Evolutionary conservation across 1,140 invertebrate species (phyloP).

Genomic region (Leptinotarsa defecta): DNA sequence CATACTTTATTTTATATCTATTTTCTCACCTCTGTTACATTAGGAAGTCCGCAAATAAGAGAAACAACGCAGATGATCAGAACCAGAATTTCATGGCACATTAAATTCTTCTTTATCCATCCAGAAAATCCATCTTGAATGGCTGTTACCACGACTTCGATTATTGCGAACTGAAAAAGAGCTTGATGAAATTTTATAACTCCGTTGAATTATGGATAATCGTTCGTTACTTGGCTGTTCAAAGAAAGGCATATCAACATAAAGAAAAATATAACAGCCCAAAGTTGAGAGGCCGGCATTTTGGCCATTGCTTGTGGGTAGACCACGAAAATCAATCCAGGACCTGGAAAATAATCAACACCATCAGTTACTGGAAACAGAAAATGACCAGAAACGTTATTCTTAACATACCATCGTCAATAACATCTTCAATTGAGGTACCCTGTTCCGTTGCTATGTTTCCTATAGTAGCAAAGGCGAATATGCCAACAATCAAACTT

Average conservation of each 20-base stretch:
- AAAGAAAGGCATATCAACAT: slow-evolving; percentile 88
- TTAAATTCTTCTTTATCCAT: slow-evolving; percentile 78
- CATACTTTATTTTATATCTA: neutral
- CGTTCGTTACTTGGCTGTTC: slow-evolving; percentile 79
- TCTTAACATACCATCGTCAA: slow-evolving; percentile 72
- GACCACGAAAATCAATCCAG: slow-evolving; percentile 85
- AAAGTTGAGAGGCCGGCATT: slow-evolving; percentile 84
- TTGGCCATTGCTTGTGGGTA: slow-evolving; percentile 89
- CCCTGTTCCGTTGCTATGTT: slow-evolving; percentile 83
- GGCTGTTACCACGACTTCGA: slow-evolving; percentile 90
- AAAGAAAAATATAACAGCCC: slow-evolving; percentile 88
- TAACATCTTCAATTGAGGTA: slow-evolving; percentile 77
- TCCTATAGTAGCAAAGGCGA: slow-evolving; percentile 85
- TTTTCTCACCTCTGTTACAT: slow-evolving; percentile 73
- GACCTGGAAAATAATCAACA: slow-evolving; percentile 66
- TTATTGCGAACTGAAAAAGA: slow-evolving; percentile 78
- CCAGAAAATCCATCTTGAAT: slow-evolving; percentile 88
- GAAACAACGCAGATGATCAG: slow-evolving; percentile 81
- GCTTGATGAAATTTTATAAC: slow-evolving; percentile 41
- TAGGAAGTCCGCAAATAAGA: slow-evolving; percentile 81
- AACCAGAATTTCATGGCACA: slow-evolving; percentile 86
- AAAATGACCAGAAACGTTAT: neutral
- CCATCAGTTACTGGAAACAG: neutral
- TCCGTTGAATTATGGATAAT: slow-evolving; percentile 9
- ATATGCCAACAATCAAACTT: slow-evolving; percentile 83